phyloP scores from a whole-genome alignment of 2,888 invertebrate species.

The Microchrysa polita region DNA sequence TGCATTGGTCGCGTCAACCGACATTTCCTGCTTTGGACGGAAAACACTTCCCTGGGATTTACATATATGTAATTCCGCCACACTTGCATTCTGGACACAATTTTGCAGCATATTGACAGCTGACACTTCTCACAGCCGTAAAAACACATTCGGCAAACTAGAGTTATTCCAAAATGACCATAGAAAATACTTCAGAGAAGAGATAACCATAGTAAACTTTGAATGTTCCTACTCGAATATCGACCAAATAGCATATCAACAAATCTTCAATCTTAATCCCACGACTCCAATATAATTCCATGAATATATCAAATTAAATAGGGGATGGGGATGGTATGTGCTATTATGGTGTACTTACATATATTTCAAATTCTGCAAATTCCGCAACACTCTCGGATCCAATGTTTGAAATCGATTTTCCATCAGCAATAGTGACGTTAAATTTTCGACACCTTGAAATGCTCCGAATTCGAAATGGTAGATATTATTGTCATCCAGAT shows the following conservation, averaged over 20 bases:
- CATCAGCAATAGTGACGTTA: slow-evolving; percentile 65
- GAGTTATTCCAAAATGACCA: too few species aligned
- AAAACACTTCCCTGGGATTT: too few species aligned
- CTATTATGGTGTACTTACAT: slow-evolving; percentile 63
- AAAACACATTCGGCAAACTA: slow-evolving; percentile 10
- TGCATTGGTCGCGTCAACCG: too few species aligned
- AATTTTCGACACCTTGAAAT: slow-evolving; percentile 63
- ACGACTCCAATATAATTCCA: background rate
- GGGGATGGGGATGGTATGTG: too few species aligned
- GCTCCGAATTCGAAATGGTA: slow-evolving; percentile 62
- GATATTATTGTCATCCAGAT: slow-evolving; percentile 65
- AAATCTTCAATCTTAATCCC: background rate
- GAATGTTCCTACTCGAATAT: too few species aligned
- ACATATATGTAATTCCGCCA: too few species aligned
- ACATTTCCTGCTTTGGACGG: too few species aligned
- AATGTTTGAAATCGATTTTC: slow-evolving; percentile 62
- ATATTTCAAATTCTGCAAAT: slow-evolving; percentile 63
- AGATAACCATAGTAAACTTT: too few species aligned
- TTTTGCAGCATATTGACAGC: too few species aligned
- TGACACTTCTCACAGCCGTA: too few species aligned
- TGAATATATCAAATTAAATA: background rate
- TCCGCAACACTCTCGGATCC: slow-evolving; percentile 61
- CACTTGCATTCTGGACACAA: too few species aligned
- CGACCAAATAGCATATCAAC: background rate
- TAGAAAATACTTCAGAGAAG: too few species aligned